Evolutionary conservation across 2,113 vertebrate genomes (phyloP), one percentile per base, ranked within the genome.

Genomic region (Pelodiscus sinensis): DNA sequence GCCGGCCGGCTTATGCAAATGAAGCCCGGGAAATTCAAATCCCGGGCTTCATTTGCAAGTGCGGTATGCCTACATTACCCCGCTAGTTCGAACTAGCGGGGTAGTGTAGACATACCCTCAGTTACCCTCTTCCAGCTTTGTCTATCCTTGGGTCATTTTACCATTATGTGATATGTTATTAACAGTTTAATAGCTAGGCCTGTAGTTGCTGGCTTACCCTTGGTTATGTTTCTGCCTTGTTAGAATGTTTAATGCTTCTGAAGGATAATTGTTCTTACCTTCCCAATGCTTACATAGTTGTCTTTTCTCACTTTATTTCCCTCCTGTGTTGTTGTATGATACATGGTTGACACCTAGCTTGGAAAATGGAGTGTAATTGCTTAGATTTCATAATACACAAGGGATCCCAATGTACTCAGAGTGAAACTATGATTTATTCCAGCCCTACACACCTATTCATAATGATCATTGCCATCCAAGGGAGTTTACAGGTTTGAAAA

Each of bases 181-280:
- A 60, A 7, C 29, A 89, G 9, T 86, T 90, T 79, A 92, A 82
- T 52, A 80, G 44, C 71, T 50, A 78, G 88, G 71, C 54, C 55
- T 18, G 1, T 35, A 71, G 38, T 0, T 0, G 4, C 82, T 92
- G 68, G 87, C 87, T 73, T 90, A 35, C 82, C 55, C 92, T 88
- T 92, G 90, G 87, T 71, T 27, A n/a, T 93, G 93, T 81, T 87
- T 93, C 55, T 83, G 78, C 82, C 56, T 86, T 0, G 0, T 94
- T 94, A 90, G 82, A 87, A 87, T 89, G 68, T 9, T 0, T 73
- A 87, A 87, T 79, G 22, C 27, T 88, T 68, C 84, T 57, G 35
- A 94, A 93, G 58, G 29, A 86, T 87, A 92, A 89, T 75, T 91
- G 82, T 79, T 96, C 65, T 82, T 80, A 50, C 29, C 52, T 84